phyloP scores from a whole-genome alignment of 1,140 invertebrate genomes.

The Papilio dardanus region DNA sequence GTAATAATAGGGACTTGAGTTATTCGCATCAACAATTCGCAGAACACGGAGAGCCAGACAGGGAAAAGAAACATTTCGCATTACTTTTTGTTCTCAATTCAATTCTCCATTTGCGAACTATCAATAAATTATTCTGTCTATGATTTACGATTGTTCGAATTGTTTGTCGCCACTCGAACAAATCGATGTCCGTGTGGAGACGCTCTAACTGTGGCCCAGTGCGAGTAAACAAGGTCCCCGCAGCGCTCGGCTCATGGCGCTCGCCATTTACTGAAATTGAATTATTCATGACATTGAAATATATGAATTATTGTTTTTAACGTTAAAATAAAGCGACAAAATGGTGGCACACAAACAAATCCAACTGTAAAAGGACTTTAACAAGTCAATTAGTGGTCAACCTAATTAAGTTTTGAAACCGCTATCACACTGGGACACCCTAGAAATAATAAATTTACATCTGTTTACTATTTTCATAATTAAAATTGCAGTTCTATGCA shows the following conservation, averaged over 20 bases:
- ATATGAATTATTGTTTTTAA: not conserved
- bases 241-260: slow-evolving; percentile 1
- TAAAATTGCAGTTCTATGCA: no score
- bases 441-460: no score
- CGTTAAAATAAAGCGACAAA: not conserved
- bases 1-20: not conserved
- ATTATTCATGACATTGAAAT: slow-evolving; percentile 11
- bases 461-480: no score
- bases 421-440: not conserved
- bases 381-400: not conserved
- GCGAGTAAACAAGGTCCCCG: slow-evolving; percentile 15
- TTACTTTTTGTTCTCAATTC: slow-evolving; percentile 20
- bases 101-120: slow-evolving; percentile 22
- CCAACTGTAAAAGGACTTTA: not conserved
- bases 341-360: not conserved
- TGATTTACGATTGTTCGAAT: slow-evolving; percentile 30
- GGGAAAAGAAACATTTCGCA: not conserved
- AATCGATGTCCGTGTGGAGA: slow-evolving; percentile 24
- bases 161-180: slow-evolving; percentile 28
- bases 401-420: not conserved
- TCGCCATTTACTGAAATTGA: slow-evolving; percentile 19
- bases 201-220: slow-evolving; percentile 9
- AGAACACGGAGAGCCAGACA: not conserved
- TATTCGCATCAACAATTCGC: not conserved
- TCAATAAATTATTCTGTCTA: slow-evolving; percentile 28